These are phyloP conservation scores for Antheraea mylitta DNA, from an alignment of 1,140 invertebrate species.

Conservation along the genomic window DNA sequence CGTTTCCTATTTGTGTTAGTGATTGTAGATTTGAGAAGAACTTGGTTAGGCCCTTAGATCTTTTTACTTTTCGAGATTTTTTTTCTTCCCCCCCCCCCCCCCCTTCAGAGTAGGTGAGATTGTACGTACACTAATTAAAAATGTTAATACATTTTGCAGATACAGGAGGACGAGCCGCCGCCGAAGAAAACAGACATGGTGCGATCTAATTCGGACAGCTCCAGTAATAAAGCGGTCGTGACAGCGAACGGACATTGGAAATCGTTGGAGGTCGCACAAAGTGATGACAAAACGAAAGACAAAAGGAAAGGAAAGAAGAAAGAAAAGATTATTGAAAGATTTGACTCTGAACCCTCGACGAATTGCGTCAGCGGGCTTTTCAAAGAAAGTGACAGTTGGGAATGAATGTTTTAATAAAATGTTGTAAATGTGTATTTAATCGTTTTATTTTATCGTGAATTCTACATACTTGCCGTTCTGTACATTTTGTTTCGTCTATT, in stretches of 20 bases:
- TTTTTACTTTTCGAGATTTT: not conserved
- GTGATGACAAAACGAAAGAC: constrained; percentile 19
- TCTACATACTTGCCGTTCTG: too few relatives aligned
- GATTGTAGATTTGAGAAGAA: too few relatives aligned
- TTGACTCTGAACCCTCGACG: constrained; percentile 39
- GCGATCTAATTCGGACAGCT: constrained; percentile 21
- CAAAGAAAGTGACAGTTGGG: constrained; percentile 68
- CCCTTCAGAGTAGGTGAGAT: too few relatives aligned
- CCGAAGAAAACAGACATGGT: constrained; percentile 43
- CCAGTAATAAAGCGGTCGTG: constrained; percentile 20
- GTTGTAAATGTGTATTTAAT: constrained; percentile 14
- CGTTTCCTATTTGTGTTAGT: too few relatives aligned
- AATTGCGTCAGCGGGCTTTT: constrained; percentile 48
- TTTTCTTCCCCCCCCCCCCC: too few relatives aligned
- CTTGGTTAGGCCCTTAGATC: too few relatives aligned
- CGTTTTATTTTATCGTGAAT: not conserved
- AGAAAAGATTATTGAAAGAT: constrained; percentile 39
- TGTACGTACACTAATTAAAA: not conserved
- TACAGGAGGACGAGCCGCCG: constrained; percentile 47
- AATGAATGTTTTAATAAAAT: constrained; percentile 45
- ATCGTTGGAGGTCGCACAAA: not conserved
- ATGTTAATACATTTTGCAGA: constrained; percentile 22
- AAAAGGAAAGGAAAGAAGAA: constrained; percentile 30
- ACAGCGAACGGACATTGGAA: constrained; percentile 24
- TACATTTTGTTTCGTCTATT: too few relatives aligned